These are phyloP conservation scores for Murina feae DNA, from an alignment of 2,113 vertebrate genomes.

Conservation along the genomic window DNA sequence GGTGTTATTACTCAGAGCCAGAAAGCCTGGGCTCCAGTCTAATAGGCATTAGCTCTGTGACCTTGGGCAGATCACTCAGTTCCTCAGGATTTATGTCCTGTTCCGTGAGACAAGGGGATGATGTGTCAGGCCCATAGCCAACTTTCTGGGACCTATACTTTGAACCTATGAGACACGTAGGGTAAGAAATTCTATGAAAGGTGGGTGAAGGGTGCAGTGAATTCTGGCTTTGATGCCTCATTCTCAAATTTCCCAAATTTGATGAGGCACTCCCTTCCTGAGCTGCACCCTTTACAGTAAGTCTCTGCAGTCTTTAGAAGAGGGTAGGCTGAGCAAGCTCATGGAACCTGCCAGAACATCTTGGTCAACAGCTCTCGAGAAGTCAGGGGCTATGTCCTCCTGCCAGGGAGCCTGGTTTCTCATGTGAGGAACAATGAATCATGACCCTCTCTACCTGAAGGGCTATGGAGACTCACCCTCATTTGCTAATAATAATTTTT, in stretches of 20 bases:
- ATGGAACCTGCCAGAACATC: neutral
- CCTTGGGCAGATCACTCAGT: neutral
- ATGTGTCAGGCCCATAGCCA: neutral
- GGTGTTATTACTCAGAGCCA: neutral
- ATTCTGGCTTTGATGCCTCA: neutral
- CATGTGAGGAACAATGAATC: constrained; percentile 46
- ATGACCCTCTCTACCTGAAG: neutral
- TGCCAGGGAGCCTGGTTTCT: constrained; percentile 2
- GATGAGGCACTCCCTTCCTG: neutral
- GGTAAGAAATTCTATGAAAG: neutral
- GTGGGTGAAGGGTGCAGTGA: neutral
- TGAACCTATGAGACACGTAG: neutral
- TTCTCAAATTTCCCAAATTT: neutral
- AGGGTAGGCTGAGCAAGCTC: neutral
- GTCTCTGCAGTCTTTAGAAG: neutral
- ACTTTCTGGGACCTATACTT: neutral
- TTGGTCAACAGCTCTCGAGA: neutral
- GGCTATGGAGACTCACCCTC: neutral
- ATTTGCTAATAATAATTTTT: neutral
- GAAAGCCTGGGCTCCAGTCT: neutral
- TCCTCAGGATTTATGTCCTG: neutral
- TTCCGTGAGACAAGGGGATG: neutral
- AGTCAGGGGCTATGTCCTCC: neutral
- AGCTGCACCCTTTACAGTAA: neutral
- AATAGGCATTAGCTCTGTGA: neutral